Evolutionary conservation across 1,140 invertebrate genomes (phyloP), one percentile per base, ranked within the genome.

Genomic region (Cydia fagiglandana): DNA sequence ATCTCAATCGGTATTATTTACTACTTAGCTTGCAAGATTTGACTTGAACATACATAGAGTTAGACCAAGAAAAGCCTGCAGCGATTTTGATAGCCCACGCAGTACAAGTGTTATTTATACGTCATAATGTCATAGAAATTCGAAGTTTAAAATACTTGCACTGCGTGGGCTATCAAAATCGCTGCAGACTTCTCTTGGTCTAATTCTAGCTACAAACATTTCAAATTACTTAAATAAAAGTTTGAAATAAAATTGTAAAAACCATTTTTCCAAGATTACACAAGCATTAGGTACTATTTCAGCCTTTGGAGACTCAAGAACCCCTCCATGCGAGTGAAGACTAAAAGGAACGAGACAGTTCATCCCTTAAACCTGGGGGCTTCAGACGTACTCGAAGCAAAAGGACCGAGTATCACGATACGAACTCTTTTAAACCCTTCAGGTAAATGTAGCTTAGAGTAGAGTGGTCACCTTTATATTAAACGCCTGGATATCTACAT

Each of bases 401-500:
- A 61, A 61, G 56, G 56, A 61, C 56, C 56, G 24, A 61, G 56
- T 24, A 61, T 61, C 53, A 61, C 53, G 53, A 56, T 61, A 61
- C 56, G 56, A 61, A 20, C 56, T 24, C 56, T 61, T 61, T 61
- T 61, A 24, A 61, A 61, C 56, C 20, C 56, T 61, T 61, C 56
- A 61, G 56, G 56, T 61, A 24, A 24, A 12, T n/a, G 15, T 24
- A 61, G 20, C 17, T 61, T 24, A 61, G 7, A 24, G 9, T 24
- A 61, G 9, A 61, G 2, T 4, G 20, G 10, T 12, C 56, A 61
- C 56, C 20, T 61, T 10, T 5, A 24, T 24, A 24, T 61, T 10
- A 24, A 61, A 61, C 17, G 56, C 56, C 10, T 61, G 56, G 5
- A 20, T 15, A 17, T 0, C 15, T 17, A 53, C 50, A 30, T 38